A percentile compares a stretch with the other conserved stretches of the same genome.
These are phyloP conservation scores for Cryptops parisi DNA, from an alignment of 2,888 invertebrate species.

Conservation along the genomic window DNA sequence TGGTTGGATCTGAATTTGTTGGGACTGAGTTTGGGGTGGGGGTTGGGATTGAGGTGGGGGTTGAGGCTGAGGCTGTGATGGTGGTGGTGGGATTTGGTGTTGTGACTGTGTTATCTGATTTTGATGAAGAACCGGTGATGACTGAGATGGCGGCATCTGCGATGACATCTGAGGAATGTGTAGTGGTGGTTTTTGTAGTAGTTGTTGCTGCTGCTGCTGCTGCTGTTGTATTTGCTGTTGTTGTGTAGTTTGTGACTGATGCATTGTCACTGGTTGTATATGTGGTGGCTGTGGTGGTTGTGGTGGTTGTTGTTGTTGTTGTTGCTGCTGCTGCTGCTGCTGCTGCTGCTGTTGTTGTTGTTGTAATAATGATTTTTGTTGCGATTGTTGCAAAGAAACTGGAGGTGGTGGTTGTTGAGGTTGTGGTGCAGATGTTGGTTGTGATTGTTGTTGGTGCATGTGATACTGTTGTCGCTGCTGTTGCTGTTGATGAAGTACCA, in stretches of 20 bases:
- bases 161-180: neutral
- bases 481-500: constrained; percentile 12
- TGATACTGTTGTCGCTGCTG: constrained; percentile 11
- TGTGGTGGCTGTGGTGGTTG: neutral
- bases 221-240: neutral
- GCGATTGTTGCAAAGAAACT: neutral
- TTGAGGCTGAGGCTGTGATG: constrained; percentile 65
- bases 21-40: neutral
- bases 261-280: neutral
- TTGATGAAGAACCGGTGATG: no score
- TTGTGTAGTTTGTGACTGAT: neutral
- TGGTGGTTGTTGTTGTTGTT: neutral
- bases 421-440: neutral
- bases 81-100: constrained; percentile 27
- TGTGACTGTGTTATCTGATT: neutral
- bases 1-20: neutral
- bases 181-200: neutral
- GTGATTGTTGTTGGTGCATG: neutral
- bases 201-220: neutral
- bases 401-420: neutral
- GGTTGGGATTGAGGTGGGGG: neutral
- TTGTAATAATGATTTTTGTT: neutral
- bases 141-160: neutral
- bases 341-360: neutral
- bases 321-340: neutral